Conservation (phyloP, 2,797 vertebrate genomes). For the Ctenosaura bakeri region DNA sequence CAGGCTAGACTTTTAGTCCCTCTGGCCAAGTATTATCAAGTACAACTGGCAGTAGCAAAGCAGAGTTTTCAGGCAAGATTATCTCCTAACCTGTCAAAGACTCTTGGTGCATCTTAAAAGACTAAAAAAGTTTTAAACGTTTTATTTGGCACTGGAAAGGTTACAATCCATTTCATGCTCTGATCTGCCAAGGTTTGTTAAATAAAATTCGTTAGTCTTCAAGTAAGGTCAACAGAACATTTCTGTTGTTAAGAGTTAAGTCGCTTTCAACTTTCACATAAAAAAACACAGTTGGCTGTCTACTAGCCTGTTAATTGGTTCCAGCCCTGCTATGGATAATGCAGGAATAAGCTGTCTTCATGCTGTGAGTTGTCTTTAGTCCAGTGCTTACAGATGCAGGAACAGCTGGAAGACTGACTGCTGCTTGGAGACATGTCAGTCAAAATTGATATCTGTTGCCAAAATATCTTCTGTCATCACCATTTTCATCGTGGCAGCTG, state of each 20-base stretch:
- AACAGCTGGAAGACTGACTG: constrained; percentile 2
- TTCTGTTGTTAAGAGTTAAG: background rate
- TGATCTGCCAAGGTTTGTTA: background rate
- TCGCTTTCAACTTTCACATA: background rate
- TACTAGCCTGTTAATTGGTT: constrained; percentile 10
- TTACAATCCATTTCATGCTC: too few species aligned
- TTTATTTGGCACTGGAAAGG: too few species aligned
- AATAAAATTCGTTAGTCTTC: background rate
- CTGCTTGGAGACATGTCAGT: constrained; percentile 34
- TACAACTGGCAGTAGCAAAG: too few species aligned
- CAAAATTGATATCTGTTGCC: constrained; percentile 5
- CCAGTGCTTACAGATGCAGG: background rate
- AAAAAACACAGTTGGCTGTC: background rate
- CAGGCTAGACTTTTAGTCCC: too few species aligned
- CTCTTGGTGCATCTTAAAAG: too few species aligned
- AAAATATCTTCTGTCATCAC: background rate
- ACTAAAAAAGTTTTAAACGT: too few species aligned
- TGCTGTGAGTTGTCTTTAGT: constrained; percentile 10
- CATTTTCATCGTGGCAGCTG: constrained; percentile 11
- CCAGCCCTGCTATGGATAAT: background rate
- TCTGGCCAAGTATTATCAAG: too few species aligned
- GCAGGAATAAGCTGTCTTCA: background rate
- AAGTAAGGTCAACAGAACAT: background rate
- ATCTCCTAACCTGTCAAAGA: too few species aligned
- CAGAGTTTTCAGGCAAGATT: too few species aligned